Evolutionary conservation across 2,888 invertebrate species (phyloP).

Genomic region (Cephus runcator): DNA sequence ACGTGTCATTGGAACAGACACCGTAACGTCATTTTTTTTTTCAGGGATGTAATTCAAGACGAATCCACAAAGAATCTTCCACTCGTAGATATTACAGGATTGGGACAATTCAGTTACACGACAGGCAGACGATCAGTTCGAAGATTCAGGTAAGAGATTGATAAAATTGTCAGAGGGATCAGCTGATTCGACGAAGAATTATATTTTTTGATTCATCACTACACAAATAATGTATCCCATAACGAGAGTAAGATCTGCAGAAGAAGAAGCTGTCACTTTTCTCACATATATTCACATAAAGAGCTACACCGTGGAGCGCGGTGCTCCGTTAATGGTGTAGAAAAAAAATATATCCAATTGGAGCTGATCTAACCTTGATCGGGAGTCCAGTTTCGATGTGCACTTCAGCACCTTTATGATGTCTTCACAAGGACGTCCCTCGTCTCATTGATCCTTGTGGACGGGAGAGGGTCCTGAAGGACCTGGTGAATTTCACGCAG

Average conservation of each 20-base stretch:
- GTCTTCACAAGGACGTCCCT: not conserved
- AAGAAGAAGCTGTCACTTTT: not conserved
- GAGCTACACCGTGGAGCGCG: not conserved
- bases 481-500: not conserved
- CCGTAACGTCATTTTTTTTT: not conserved
- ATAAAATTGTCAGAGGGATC: not conserved
- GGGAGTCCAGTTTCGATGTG: slow-evolving; percentile 59
- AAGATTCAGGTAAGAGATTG: not conserved
- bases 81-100: not conserved
- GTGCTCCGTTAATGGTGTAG: not conserved
- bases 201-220: not conserved
- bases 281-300: not conserved
- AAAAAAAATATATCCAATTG: slow-evolving; percentile 12
- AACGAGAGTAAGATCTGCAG: not conserved
- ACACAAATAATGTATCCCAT: not conserved
- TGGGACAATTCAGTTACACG: not conserved
- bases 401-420: slow-evolving; percentile 40
- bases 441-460: not conserved
- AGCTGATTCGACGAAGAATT: not conserved
- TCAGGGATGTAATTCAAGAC: not conserved
- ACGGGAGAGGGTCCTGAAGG: not conserved
- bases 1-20: not conserved
- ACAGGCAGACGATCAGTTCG: not conserved
- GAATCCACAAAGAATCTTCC: not conserved
- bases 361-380: slow-evolving; percentile 52